Evolutionary conservation across 2,888 invertebrate species (phyloP).

Genomic region (Ophioninae sp.): DNA sequence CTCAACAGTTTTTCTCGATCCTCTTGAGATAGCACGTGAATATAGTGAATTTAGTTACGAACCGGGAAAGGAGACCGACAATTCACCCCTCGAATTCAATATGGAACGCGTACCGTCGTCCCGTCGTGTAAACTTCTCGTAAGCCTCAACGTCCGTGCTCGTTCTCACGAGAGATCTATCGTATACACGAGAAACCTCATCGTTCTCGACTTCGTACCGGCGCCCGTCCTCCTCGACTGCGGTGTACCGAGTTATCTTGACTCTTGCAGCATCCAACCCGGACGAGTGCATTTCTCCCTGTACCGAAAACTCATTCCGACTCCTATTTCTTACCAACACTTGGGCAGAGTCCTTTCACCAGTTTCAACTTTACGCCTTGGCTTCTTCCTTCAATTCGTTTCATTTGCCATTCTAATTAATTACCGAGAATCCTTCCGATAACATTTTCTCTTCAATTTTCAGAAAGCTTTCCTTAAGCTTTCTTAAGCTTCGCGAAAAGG

Average conservation of each 20-base stretch:
- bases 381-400: too few species aligned
- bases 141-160: conserved; percentile 73
- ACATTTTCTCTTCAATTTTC: not conserved
- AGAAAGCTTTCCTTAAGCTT: too few species aligned
- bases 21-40: too few species aligned
- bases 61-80: conserved; percentile 75
- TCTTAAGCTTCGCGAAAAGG: too few species aligned
- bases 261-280: conserved; percentile 57
- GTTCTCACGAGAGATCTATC: conserved; percentile 75
- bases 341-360: too few species aligned
- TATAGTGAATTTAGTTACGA: conserved; percentile 41
- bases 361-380: too few species aligned
- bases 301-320: conserved; percentile 36
- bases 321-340: conserved; percentile 6
- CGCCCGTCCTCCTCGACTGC: conserved; percentile 73
- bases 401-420: not conserved
- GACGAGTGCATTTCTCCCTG: conserved; percentile 52
- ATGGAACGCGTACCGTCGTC: conserved; percentile 75
- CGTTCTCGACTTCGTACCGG: conserved; percentile 72
- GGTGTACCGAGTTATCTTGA: conserved; percentile 69
- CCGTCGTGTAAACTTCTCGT: conserved; percentile 75
- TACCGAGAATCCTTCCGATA: too few species aligned
- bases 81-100: conserved; percentile 72
- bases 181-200: conserved; percentile 71
- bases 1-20: not conserved